phyloP scores from a whole-genome alignment of 2,113 vertebrate species.

The Chinchilla lanigera region DNA sequence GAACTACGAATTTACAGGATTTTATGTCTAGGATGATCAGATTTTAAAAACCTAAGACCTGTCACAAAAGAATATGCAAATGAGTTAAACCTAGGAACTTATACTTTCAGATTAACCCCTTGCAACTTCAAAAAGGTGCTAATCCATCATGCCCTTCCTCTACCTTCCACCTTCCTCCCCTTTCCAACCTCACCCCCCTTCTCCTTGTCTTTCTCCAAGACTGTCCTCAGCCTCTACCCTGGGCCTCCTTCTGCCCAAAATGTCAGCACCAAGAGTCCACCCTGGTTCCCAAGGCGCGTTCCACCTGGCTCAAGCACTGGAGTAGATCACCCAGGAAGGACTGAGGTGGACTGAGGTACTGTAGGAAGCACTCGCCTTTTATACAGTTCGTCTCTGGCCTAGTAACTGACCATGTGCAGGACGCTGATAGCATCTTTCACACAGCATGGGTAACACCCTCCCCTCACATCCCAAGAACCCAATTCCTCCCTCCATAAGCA shows the following conservation, averaged over 20 bases:
- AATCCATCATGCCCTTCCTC: background rate
- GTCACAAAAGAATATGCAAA: background rate
- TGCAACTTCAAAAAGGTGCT: background rate
- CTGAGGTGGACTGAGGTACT: conserved; percentile 18
- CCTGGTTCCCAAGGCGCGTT: background rate
- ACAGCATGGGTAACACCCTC: conserved; percentile 9
- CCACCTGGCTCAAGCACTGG: conserved; percentile 53
- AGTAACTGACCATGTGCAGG: background rate
- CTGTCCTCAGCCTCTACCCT: background rate
- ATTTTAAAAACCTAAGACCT: conserved; percentile 36
- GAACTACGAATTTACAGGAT: background rate
- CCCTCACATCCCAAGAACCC: conserved; percentile 41
- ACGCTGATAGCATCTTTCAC: conserved; percentile 40
- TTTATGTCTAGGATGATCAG: background rate
- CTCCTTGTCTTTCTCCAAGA: background rate
- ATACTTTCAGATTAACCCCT: background rate
- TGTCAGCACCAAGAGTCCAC: background rate
- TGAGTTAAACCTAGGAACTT: background rate
- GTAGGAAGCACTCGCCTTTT: conserved; percentile 31
- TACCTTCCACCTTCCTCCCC: background rate
- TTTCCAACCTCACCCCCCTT: too few relatives aligned
- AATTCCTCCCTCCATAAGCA: conserved; percentile 43
- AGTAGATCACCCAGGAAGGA: background rate
- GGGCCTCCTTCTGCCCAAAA: background rate
- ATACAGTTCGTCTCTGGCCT: conserved; percentile 50